These are phyloP conservation scores for Tiliacea aurago DNA, from an alignment of 2,888 invertebrate genomes.

Conservation along the genomic window DNA sequence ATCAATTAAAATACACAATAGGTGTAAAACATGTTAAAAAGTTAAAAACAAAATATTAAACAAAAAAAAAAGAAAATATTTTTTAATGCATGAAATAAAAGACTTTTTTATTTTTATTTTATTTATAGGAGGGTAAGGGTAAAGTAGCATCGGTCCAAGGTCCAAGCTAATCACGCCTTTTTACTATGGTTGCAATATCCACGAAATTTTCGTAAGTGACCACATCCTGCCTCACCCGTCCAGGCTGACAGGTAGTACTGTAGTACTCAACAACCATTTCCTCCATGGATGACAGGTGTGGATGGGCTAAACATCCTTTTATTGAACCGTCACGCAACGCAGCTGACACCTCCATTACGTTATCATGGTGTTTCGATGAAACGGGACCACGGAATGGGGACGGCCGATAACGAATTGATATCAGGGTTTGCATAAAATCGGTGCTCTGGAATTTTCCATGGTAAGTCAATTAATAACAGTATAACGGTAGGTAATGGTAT, in stretches of 20 bases:
- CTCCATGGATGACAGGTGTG: slow-evolving; percentile 2
- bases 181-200: neutral
- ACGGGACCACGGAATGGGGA: slow-evolving; percentile 35
- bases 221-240: neutral
- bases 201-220: neutral
- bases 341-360: slow-evolving; percentile 47
- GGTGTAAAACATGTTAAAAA: no score
- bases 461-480: neutral
- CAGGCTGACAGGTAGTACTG: neutral
- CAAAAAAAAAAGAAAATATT: no score
- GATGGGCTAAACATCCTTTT: neutral
- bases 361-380: slow-evolving; percentile 42
- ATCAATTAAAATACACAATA: no score
- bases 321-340: neutral
- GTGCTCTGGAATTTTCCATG: slow-evolving; percentile 23
- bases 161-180: neutral
- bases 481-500: neutral
- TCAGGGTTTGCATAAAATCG: slow-evolving; percentile 7
- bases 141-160: no score
- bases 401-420: slow-evolving; percentile 47
- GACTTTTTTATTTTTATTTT: no score
- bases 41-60: no score
- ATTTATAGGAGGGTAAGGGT: no score
- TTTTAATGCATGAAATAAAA: no score
- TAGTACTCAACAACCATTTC: slow-evolving; percentile 7